Percentiles rank a stretch among this genome's conserved stretches.
Conservation (phyloP, 2,113 vertebrate genomes). For the Leptodactylus fuscus region DNA sequence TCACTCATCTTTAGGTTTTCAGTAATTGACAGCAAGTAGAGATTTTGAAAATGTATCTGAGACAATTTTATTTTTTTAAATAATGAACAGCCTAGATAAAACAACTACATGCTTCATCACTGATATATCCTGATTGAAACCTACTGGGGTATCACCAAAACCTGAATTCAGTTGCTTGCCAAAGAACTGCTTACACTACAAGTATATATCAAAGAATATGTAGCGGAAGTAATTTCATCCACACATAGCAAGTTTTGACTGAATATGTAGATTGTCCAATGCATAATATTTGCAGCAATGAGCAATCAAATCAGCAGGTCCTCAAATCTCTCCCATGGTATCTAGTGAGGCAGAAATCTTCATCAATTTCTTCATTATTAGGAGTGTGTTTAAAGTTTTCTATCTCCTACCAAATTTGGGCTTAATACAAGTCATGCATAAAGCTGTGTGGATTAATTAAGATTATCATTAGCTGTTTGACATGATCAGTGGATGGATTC, state of each 20-base stretch:
- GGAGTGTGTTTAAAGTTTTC: slow-evolving; percentile 61
- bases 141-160: not conserved
- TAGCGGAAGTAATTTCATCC: slow-evolving; percentile 29
- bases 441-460: slow-evolving; percentile 68
- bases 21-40: too few species aligned
- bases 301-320: slow-evolving; percentile 55
- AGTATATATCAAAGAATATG: slow-evolving; percentile 7
- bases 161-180: not conserved
- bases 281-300: slow-evolving; percentile 32
- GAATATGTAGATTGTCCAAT: slow-evolving; percentile 50
- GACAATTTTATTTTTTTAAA: too few species aligned
- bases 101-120: not conserved
- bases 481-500: slow-evolving; percentile 63
- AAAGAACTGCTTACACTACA: not conserved
- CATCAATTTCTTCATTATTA: slow-evolving; percentile 63
- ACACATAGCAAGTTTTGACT: not conserved
- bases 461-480: slow-evolving; percentile 68
- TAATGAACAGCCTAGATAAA: not conserved
- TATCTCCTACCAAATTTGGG: slow-evolving; percentile 64
- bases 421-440: slow-evolving; percentile 60
- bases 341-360: slow-evolving; percentile 47
- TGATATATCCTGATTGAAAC: not conserved
- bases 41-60: too few species aligned
- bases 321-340: slow-evolving; percentile 49
- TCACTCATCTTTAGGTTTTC: too few species aligned